Evolutionary conservation across 2,888 invertebrate genomes (phyloP), one percentile per base, ranked within the genome.

Genomic region (Catocala fraxini): DNA sequence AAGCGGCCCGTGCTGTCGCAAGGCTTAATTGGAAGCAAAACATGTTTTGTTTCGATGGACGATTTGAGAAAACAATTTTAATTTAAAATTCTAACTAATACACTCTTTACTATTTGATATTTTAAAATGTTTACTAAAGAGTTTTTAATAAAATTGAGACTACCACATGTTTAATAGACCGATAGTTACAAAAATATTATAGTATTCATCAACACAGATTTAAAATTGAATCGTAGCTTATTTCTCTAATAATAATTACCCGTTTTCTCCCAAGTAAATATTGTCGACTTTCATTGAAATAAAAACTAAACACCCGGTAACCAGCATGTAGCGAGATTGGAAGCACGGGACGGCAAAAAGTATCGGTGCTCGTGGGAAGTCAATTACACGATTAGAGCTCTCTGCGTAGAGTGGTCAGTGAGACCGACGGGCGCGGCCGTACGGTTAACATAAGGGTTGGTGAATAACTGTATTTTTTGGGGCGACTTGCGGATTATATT

Each of bases 291-390:
- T 47, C 66, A 72, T 68, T 72, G 59, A 72, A 70, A 75, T 72
- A 75, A 75, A 75, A 75, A 72, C 60, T 51, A 68, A 53, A 62
- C 34, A 49, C 33, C 45, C 45, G n/a, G 60, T 53, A 64, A 51
- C 59, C 68, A 79, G 68, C 77, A 81, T 70, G 59, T 73, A 66
- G 63, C 65, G 71, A 75, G 67, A 77, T 69, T 70, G 72, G 61
- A 77, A 70, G 78, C 74, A 78, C 78, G 34, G 51, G 56, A 47
- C 57, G 55, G 80, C 75, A 86, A 88, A 89, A 88, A 88, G 71
- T 81, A 72, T 66, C 68, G 64, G 73, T 61, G 76, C 82, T 86
- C 85, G 86, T 88, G 86, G 87, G 88, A 88, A 89, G 86, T 84
- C 84, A 80, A 88, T 89, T 87, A 89, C 75, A 70, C 79, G 82